phyloP scores from a whole-genome alignment of 2,888 invertebrate genomes.

The Cyclophora punctaria region DNA sequence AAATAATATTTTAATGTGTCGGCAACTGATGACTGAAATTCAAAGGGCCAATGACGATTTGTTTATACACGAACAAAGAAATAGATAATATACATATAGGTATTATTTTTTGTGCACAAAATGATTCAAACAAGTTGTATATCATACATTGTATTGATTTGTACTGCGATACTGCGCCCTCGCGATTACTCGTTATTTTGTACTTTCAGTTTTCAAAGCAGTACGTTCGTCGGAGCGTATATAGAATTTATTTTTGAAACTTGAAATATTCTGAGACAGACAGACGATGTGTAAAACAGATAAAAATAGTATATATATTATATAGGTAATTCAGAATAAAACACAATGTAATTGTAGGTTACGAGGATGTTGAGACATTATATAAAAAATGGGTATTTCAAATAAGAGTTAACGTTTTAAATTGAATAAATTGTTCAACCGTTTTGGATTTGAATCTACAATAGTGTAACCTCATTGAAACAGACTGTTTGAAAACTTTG shows the following conservation, averaged over 20 bases:
- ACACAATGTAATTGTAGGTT: conserved; percentile 72
- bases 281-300: conserved; percentile 61
- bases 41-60: conserved; percentile 65
- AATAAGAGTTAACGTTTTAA: conserved; percentile 55
- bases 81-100: conserved; percentile 29
- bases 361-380: conserved; percentile 70
- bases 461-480: conserved; percentile 69
- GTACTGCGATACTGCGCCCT: background rate
- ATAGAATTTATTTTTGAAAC: conserved; percentile 56
- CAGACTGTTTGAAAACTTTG: conserved; percentile 70
- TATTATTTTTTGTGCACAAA: conserved; percentile 58
- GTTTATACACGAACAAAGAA: conserved; percentile 44
- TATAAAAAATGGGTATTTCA: conserved; percentile 51
- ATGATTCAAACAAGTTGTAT: conserved; percentile 36
- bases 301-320: conserved; percentile 49
- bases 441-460: conserved; percentile 75
- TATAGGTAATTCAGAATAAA: conserved; percentile 57
- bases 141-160: conserved; percentile 1
- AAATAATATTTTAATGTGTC: conserved; percentile 46
- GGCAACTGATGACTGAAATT: conserved; percentile 69
- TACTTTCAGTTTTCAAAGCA: background rate
- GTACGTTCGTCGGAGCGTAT: conserved; percentile 15
- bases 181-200: background rate
- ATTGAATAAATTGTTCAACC: conserved; percentile 66
- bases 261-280: conserved; percentile 43